These are phyloP conservation scores for Anomalospiza imberbis DNA, from an alignment of 2,797 vertebrate species.

Conservation along the genomic window DNA sequence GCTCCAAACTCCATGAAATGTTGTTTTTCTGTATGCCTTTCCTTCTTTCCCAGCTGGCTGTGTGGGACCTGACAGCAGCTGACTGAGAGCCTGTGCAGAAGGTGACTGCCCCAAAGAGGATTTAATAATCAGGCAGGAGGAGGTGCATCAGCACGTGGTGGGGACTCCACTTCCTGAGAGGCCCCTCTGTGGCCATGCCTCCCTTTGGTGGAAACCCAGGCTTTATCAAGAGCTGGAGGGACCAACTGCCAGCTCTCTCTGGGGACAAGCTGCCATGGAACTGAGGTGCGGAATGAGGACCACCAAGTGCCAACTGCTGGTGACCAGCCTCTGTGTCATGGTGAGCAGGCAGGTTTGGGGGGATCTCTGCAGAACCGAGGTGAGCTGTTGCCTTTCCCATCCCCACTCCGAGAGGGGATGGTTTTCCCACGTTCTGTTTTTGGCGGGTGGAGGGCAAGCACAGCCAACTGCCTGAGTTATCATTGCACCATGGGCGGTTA, in stretches of 20 bases:
- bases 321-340: conserved; percentile 65
- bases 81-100: not conserved
- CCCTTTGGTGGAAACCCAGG: not conserved
- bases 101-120: not conserved
- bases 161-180: conserved; percentile 63
- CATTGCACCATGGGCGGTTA: not conserved
- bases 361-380: not conserved
- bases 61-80: not conserved
- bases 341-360: conserved; percentile 45
- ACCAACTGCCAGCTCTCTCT: not conserved
- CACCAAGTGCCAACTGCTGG: conserved; percentile 69
- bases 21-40: not conserved
- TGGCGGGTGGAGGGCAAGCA: not conserved
- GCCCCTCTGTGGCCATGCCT: conserved; percentile 23
- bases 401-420: fast-evolving
- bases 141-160: not conserved
- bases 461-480: conserved; percentile 25
- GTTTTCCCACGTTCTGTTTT: conserved; percentile 35
- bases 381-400: not conserved
- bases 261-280: conserved; percentile 31
- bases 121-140: not conserved
- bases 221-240: conserved; percentile 44
- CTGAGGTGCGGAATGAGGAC: conserved; percentile 33
- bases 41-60: not conserved
- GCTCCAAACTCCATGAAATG: fast-evolving